Evolutionary conservation across 2,797 vertebrate species (phyloP).

Genomic region (Fundulus diaphanus): DNA sequence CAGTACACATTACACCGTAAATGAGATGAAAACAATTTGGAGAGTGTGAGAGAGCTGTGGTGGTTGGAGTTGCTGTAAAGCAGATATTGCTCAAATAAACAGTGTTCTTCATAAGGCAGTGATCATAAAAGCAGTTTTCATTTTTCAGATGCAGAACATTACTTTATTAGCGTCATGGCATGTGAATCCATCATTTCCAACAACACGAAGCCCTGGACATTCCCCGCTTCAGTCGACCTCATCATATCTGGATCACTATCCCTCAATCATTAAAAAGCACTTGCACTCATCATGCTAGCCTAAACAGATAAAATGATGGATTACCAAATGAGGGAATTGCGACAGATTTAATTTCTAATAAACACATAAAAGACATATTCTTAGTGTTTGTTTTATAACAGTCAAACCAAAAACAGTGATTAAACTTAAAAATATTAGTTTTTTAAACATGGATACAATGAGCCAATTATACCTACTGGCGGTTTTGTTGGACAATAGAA

Average conservation of each 20-base stretch:
- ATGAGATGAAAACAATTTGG: too few species aligned
- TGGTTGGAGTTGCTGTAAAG: too few species aligned
- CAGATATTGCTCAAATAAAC: too few species aligned
- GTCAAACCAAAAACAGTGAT: conserved; percentile 48
- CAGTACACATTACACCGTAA: too few species aligned
- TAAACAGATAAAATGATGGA: conserved; percentile 63
- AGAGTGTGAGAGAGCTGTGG: too few species aligned
- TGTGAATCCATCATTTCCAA: conserved; percentile 49
- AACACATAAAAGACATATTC: conserved; percentile 12
- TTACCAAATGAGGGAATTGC: conserved; percentile 29
- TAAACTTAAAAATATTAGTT: conserved; percentile 37
- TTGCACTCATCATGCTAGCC: conserved; percentile 57
- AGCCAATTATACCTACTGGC: conserved; percentile 28
- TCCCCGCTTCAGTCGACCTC: conserved; percentile 47
- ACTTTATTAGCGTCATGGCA: conserved; percentile 39
- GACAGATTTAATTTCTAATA: conserved; percentile 28
- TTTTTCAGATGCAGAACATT: conserved; percentile 51
- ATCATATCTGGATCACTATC: conserved; percentile 24
- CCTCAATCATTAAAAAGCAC: conserved; percentile 58
- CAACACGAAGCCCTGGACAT: conserved; percentile 28
- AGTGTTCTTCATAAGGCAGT: too few species aligned
- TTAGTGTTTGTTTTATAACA: conserved; percentile 26
- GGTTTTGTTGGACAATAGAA: conserved; percentile 34
- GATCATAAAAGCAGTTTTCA: conserved; percentile 26
- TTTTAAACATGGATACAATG: conserved; percentile 46